A percentile compares a stretch with the other conserved stretches of the same genome.
These are phyloP conservation scores for Plebejus anna DNA, from an alignment of 2,888 invertebrate species.

Conservation along the genomic window DNA sequence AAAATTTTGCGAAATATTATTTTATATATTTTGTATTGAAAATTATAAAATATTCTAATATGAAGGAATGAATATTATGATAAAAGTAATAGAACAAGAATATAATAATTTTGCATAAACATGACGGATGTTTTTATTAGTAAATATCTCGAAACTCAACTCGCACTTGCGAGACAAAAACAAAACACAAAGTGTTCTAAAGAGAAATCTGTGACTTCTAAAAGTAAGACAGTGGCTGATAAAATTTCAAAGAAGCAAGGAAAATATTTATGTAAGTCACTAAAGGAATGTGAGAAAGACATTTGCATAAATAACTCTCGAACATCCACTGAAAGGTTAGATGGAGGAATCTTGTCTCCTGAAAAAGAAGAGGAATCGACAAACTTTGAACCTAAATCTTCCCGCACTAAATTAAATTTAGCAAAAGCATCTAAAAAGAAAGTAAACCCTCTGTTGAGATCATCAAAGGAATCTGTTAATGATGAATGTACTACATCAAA, in stretches of 20 bases:
- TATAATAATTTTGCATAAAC: conserved; percentile 29
- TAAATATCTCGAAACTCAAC: conserved; percentile 68
- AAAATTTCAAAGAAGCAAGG: conserved; percentile 62
- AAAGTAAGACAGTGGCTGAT: conserved; percentile 61
- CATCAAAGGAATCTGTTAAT: conserved; percentile 24
- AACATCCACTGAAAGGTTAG: neutral
- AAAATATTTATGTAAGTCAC: conserved; percentile 42
- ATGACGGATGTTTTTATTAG: conserved; percentile 61
- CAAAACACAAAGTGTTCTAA: conserved; percentile 46
- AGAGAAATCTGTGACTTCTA: conserved; percentile 50
- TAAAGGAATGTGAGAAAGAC: conserved; percentile 26
- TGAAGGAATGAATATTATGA: too few relatives aligned
- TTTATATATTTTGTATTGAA: too few relatives aligned
- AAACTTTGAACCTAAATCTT: neutral
- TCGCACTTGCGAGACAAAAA: conserved; percentile 62
- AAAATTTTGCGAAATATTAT: neutral
- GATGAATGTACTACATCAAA: neutral
- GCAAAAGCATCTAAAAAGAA: conserved; percentile 59
- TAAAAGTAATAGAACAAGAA: conserved; percentile 35
- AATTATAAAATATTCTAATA: too few relatives aligned
- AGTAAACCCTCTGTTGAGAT: conserved; percentile 44
- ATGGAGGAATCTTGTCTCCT: neutral
- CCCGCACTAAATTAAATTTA: neutral
- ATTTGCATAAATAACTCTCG: neutral
- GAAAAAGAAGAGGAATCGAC: neutral